Evolutionary conservation across 2,113 vertebrate species (phyloP).

Genomic region (Sardina pilchardus): DNA sequence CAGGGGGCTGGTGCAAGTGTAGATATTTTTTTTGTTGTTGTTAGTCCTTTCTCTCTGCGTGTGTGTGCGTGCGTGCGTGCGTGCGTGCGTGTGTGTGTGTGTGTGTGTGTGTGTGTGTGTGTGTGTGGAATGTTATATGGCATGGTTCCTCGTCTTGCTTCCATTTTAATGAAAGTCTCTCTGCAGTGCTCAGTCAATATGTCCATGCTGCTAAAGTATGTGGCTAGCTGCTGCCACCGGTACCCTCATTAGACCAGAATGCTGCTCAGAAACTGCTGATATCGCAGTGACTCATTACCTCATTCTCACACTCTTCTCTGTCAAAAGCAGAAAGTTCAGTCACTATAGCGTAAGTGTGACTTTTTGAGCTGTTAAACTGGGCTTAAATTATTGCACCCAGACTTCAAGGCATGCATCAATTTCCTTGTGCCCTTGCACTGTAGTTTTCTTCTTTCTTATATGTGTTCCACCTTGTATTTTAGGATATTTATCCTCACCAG

Average conservation of each 20-base stretch:
- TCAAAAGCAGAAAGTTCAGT: neutral
- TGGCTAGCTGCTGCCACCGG: neutral
- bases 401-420: neutral
- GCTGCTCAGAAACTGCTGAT: neutral
- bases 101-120: no score
- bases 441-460: neutral
- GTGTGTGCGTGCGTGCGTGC: no score
- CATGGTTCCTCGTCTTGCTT: neutral
- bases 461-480: neutral
- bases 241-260: neutral
- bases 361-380: neutral
- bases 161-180: neutral
- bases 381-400: neutral
- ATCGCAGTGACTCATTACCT: neutral
- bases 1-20: slow-evolving; percentile 49
- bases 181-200: neutral
- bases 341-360: neutral
- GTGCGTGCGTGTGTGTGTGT: no score
- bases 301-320: neutral
- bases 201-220: neutral
- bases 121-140: neutral
- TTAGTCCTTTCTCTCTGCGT: neutral
- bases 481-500: neutral
- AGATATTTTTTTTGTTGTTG: slow-evolving; percentile 38
- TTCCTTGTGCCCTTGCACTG: neutral